Evolutionary conservation across 2,797 vertebrate species (phyloP).

Genomic region (Buphagus erythrorhynchus): DNA sequence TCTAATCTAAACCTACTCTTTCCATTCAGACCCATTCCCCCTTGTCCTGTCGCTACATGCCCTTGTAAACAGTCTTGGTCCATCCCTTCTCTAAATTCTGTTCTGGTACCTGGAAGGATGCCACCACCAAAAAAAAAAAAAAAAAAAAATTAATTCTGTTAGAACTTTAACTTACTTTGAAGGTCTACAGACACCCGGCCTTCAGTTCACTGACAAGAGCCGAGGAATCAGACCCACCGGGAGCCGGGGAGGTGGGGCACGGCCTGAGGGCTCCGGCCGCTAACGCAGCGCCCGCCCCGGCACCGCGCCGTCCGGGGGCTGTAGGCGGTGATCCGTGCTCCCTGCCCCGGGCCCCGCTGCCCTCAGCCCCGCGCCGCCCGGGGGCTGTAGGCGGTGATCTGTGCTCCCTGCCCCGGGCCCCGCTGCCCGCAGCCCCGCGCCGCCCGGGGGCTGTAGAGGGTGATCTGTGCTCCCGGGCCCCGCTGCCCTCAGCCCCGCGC

Average conservation of each 20-base stretch:
- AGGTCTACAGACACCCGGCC: fast-evolving
- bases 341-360: background rate
- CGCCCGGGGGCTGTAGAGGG: background rate
- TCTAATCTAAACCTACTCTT: background rate
- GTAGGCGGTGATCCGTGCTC: background rate
- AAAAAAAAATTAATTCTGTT: background rate
- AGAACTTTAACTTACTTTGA: background rate
- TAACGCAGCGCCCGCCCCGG: background rate
- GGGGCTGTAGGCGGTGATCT: background rate
- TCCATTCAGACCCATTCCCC: background rate
- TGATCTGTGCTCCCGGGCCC: background rate
- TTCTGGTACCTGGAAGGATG: background rate
- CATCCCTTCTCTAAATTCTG: background rate
- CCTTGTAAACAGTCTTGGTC: background rate
- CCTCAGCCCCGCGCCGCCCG: background rate
- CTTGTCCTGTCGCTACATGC: no score
- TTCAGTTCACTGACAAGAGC: fast-evolving
- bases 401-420: background rate
- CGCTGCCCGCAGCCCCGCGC: background rate
- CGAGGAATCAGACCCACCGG: fast-evolving
- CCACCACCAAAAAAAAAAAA: background rate
- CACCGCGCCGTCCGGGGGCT: background rate
- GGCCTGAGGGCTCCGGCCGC: background rate
- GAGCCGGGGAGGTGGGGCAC: no score
- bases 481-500: background rate